Evolutionary conservation across 2,888 invertebrate species (phyloP), one percentile per base, ranked within the genome.

Genomic region (Trichacis sp.): DNA sequence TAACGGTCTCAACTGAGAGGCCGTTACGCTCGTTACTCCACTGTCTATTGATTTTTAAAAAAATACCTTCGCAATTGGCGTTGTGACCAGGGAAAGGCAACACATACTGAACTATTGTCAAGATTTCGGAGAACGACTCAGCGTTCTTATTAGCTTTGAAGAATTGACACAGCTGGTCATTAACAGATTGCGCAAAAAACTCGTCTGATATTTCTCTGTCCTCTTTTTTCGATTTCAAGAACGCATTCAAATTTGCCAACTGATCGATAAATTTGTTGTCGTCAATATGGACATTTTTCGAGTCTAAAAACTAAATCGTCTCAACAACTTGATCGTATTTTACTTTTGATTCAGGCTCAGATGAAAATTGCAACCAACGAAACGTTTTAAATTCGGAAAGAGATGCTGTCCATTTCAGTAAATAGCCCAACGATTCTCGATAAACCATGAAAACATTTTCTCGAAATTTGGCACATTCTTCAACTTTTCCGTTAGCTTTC

Each of bases 381-480:
- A 62, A 62, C 15, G 30, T 20, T 36, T 42, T 45, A 2, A 62
- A 40, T 29, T 62, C 43, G 4, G 20, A 42, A 1, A 52, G 12
- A 14, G 56, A 24, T 15, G 47, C 14, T 8, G 29, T 47, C 56
- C 55, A 62, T 33, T 33, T 47, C 19, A 30, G 9, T 40, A 62
- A 62, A 46, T 62, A 56, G 4, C 56, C 56, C 12, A 49, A 19
- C 12, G 56, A 15, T 29, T 11, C 49, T 18, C 14, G n/a, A 12
- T 56, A 62, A 4, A 62, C 56, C 30, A 11, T 18, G 42, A 62
- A 45, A 50, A 24, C 11, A 63, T 59, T 17, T 54, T 48, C 40
- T 84, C 54, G 20, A 58, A 52, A 38, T 64, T 29, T 5, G 14
- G 52, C 11, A 19, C 45, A 45, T 18, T 45, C 19, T 11, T 19